phyloP scores from a whole-genome alignment of 2,888 invertebrate genomes.

The Onthophagus sagittarius region DNA sequence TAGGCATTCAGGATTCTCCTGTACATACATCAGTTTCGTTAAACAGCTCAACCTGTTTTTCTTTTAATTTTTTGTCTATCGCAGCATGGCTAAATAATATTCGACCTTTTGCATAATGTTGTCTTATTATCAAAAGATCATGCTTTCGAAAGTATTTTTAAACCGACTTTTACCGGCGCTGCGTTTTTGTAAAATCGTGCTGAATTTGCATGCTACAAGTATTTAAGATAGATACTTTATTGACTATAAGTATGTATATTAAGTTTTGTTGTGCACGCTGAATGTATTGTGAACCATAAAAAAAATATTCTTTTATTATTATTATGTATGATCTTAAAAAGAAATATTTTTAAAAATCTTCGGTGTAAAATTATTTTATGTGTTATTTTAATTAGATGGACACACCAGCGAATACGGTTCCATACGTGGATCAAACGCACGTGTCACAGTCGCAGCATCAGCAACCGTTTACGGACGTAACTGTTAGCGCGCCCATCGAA shows the following conservation, averaged over 20 bases:
- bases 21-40: constrained; percentile 36
- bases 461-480: constrained; percentile 37
- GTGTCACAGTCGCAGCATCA: constrained; percentile 32
- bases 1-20: constrained; percentile 5
- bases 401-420: constrained; percentile 46
- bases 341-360: no score
- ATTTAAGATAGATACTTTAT: no score
- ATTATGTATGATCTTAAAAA: no score
- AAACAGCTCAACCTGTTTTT: constrained; percentile 42
- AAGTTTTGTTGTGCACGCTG: not conserved
- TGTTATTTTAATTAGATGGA: constrained; percentile 47
- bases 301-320: no score
- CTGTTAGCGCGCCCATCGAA: constrained; percentile 36
- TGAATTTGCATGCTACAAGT: no score
- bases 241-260: no score
- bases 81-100: constrained; percentile 26
- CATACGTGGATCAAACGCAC: constrained; percentile 39
- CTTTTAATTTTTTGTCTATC: not conserved
- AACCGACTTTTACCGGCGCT: no score
- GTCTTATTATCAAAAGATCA: not conserved
- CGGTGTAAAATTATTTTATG: not conserved
- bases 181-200: no score
- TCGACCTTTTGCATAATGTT: constrained; percentile 17
- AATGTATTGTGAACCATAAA: no score
- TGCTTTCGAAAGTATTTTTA: not conserved